Evolutionary conservation across 2,113 vertebrate genomes (phyloP).

Genomic region (Hippocampus mohnikei): DNA sequence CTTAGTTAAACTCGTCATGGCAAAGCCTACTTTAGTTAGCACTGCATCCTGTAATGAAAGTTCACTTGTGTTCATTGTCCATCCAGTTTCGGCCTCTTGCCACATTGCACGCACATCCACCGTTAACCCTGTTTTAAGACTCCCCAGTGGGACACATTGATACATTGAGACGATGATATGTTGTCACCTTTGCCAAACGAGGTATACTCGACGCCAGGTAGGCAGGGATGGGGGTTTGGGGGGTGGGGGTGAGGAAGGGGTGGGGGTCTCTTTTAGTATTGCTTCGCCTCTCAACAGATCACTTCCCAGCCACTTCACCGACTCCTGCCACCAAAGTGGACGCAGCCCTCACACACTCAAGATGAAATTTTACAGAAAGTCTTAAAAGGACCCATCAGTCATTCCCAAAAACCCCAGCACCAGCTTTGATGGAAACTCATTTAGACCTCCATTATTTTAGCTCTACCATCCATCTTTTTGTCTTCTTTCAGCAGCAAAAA

Average conservation of each 20-base stretch:
- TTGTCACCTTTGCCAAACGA: slow-evolving; percentile 61
- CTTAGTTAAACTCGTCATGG: slow-evolving; percentile 40
- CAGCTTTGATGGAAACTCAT: slow-evolving; percentile 33
- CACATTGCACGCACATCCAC: slow-evolving; percentile 13
- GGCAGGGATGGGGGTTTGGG: slow-evolving; percentile 37
- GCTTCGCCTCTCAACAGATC: slow-evolving; percentile 65
- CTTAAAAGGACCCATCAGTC: slow-evolving; percentile 35
- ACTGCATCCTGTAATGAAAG: slow-evolving; percentile 8
- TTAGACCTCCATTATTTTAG: slow-evolving; percentile 43
- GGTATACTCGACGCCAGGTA: slow-evolving; percentile 63
- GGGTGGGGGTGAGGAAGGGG: background rate
- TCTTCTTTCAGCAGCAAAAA: slow-evolving; percentile 62
- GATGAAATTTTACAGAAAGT: slow-evolving; percentile 47
- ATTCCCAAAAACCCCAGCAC: slow-evolving; percentile 45
- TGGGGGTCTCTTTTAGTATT: slow-evolving; percentile 54
- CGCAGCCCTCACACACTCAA: slow-evolving; percentile 29
- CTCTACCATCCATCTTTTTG: slow-evolving; percentile 34
- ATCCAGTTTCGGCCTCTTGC: background rate
- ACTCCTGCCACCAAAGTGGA: slow-evolving; percentile 17
- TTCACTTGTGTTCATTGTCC: background rate
- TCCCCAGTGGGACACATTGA: slow-evolving; percentile 45
- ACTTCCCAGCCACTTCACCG: slow-evolving; percentile 23
- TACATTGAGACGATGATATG: slow-evolving; percentile 69
- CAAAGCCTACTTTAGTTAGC: slow-evolving; percentile 31
- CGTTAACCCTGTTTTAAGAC: slow-evolving; percentile 23